A percentile compares a stretch with the other conserved stretches of the same genome.
These are phyloP conservation scores for Corvus cornix DNA, from an alignment of 2,113 vertebrate species.

Conservation along the genomic window DNA sequence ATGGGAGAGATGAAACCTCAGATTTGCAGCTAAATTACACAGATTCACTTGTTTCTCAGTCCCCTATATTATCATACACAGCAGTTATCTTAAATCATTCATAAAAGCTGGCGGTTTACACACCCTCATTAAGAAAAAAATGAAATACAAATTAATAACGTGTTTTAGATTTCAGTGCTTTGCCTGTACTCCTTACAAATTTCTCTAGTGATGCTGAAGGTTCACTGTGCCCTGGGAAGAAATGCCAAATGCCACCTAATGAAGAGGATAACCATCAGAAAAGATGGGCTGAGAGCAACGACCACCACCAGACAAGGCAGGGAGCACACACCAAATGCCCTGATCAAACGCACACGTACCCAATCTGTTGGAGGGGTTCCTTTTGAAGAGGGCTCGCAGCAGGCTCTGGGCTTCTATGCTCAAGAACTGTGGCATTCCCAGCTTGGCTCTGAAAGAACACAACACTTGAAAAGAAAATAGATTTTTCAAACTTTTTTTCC, in stretches of 20 bases:
- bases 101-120: not conserved
- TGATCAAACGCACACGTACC: slow-evolving; percentile 59
- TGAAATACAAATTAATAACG: not conserved
- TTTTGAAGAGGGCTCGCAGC: slow-evolving; percentile 93
- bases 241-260: not conserved
- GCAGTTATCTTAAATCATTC: not conserved
- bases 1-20: not conserved
- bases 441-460: slow-evolving; percentile 84
- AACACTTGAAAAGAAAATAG: slow-evolving; percentile 45
- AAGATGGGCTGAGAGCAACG: not conserved
- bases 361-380: slow-evolving; percentile 92
- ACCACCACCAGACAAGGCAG: not conserved
- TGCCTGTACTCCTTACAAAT: not conserved
- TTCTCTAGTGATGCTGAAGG: not conserved
- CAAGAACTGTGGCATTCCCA: slow-evolving; percentile 96
- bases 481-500: not conserved
- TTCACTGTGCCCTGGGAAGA: not conserved
- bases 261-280: not conserved
- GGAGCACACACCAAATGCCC: rapidly evolving
- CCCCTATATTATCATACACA: not conserved
- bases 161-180: not conserved
- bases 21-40: not conserved
- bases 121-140: not conserved
- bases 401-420: slow-evolving; percentile 93
- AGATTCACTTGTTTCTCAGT: not conserved